Evolutionary conservation across 2,113 vertebrate species (phyloP).

Genomic region (Ellobius talpinus): DNA sequence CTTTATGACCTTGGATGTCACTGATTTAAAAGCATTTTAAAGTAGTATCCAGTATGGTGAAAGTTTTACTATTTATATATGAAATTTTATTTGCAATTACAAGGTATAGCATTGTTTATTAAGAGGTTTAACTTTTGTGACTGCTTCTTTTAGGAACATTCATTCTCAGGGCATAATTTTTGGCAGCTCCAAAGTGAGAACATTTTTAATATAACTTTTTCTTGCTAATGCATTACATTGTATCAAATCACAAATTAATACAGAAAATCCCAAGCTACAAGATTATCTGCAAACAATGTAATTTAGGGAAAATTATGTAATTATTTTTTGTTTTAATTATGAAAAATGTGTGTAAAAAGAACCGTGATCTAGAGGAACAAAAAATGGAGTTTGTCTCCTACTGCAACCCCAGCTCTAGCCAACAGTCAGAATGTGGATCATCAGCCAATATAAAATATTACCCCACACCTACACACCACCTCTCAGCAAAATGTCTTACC

Average conservation of each 20-base stretch:
- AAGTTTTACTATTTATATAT: constrained; percentile 45
- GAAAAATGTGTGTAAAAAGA: not conserved
- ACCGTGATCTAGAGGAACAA: not conserved
- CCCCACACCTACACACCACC: not conserved
- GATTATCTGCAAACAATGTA: constrained; percentile 13
- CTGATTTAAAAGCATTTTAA: constrained; percentile 44
- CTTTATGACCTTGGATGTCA: constrained; percentile 33
- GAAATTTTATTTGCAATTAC: not conserved
- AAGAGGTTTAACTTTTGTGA: not conserved
- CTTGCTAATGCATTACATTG: not conserved
- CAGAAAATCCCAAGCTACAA: constrained; percentile 25
- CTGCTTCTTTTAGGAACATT: not conserved
- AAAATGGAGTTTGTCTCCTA: not conserved
- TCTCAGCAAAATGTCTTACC: not conserved
- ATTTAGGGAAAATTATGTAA: not conserved
- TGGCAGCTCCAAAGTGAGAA: not conserved
- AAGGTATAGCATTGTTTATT: constrained; percentile 15
- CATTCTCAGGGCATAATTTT: constrained; percentile 49
- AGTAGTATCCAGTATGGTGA: not conserved
- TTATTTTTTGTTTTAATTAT: not conserved
- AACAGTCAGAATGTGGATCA: not conserved
- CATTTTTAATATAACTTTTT: not conserved
- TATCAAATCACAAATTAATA: not conserved
- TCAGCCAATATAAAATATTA: not conserved
- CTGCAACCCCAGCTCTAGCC: not conserved